These are phyloP conservation scores for Lydus trimaculatus DNA, from an alignment of 2,888 invertebrate genomes.

Conservation along the genomic window DNA sequence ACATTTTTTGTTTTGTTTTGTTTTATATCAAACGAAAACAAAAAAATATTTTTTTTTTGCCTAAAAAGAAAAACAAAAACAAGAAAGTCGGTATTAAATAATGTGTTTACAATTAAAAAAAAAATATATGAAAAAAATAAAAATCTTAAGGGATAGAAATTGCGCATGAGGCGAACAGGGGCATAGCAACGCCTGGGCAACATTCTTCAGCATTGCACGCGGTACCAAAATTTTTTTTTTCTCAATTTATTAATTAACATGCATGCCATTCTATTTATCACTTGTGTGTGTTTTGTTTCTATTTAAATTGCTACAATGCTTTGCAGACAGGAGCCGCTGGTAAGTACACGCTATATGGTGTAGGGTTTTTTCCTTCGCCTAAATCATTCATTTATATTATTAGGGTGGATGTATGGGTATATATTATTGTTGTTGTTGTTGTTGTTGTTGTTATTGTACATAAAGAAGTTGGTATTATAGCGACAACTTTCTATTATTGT, in stretches of 20 bases:
- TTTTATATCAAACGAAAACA: not conserved
- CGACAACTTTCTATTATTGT: not conserved
- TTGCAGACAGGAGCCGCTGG: slow-evolving; percentile 55
- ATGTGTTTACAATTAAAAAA: not conserved
- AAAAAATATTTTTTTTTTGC: too few relatives aligned
- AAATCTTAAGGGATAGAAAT: slow-evolving; percentile 26
- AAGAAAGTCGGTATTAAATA: not conserved
- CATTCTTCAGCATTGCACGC: slow-evolving; percentile 57
- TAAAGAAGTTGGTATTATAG: not conserved
- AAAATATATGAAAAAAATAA: not conserved
- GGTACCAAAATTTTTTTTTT: slow-evolving; percentile 52
- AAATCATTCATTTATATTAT: slow-evolving; percentile 41
- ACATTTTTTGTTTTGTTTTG: too few relatives aligned
- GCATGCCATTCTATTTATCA: slow-evolving; percentile 53
- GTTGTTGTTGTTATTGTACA: not conserved
- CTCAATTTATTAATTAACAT: slow-evolving; percentile 51
- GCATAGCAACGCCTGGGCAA: slow-evolving; percentile 60
- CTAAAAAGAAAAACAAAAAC: too few relatives aligned
- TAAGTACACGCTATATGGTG: slow-evolving; percentile 55
- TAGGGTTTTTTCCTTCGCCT: slow-evolving; percentile 32
- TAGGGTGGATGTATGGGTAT: slow-evolving; percentile 5
- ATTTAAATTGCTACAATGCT: slow-evolving; percentile 46
- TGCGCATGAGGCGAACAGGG: slow-evolving; percentile 46
- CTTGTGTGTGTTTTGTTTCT: slow-evolving; percentile 49
- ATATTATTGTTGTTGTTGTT: too few relatives aligned